Evolutionary conservation across 2,113 vertebrate species (phyloP), one percentile per base, ranked within the genome.

Genomic region (Coracopsis vasa): DNA sequence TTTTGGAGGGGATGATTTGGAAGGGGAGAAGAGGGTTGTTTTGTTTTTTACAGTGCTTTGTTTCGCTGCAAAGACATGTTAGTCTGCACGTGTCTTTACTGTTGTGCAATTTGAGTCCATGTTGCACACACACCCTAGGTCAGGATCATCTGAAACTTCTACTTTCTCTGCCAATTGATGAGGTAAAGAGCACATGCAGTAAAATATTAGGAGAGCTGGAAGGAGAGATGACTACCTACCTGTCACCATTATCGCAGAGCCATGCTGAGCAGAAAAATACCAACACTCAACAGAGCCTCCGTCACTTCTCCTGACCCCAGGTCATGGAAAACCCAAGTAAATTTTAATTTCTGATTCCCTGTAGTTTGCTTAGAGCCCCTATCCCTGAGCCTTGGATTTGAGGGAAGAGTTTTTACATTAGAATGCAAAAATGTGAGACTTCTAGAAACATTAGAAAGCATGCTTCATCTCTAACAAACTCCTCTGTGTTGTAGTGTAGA

Each of bases 121-220:
- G 31, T 74, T 71, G 47, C 13, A 13, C 33, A 58, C 16, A 51
- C 20, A 7, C 19, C 9, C 16, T 35, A 35, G 17, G 33, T 72
- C 31, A 72, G 51, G 41, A 67, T 93, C 85, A 81, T 78, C 69
- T 2, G 6, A 79, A 82, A 69, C 4, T 16, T 47, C 66, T 51
- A 13, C 73, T 56, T 80, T 51, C 48, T 86, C 41, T 83, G 23
- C 37, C 58, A 77, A 0, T 1, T 74, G 44, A 37, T 0, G 0
- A 83, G 27, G 24, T 51, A 47, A 64, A 75, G 16, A 45, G n/a
- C 62, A 47, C 6, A 2, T n/a, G 37, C 18, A 44, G 19, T 6
- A 71, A 74, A 47, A 64, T 12, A 19, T 78, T 35, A 50, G 44
- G 66, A 82, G 75, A 27, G 42, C 25, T 85, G 74, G 71, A 85